Conservation (phyloP, 2,113 vertebrate species). For the Rafetus swinhoei region DNA sequence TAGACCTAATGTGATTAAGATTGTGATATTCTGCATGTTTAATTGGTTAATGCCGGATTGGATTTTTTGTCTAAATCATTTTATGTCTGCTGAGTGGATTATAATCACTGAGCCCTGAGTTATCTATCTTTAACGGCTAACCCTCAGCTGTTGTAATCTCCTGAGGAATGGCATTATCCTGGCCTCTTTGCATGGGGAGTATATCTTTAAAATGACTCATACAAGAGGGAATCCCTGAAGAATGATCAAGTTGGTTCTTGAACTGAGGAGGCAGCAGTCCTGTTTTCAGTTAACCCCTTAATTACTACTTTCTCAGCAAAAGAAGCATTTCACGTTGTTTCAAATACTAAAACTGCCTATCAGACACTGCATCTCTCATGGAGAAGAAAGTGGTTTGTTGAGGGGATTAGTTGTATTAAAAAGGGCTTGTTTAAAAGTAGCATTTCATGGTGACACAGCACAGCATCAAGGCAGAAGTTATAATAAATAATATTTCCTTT, state of each 20-base stretch:
- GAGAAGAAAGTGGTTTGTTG: background rate
- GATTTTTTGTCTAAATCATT: background rate
- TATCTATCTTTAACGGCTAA: slow-evolving; percentile 52
- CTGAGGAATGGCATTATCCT: slow-evolving; percentile 74
- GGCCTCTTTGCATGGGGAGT: slow-evolving; percentile 66
- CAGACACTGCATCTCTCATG: accelerated
- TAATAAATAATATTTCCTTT: background rate
- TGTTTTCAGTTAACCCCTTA: slow-evolving; percentile 66
- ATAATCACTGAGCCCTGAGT: slow-evolving; percentile 4
- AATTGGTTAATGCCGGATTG: background rate
- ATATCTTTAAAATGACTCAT: slow-evolving; percentile 81
- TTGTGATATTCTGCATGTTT: slow-evolving; percentile 33
- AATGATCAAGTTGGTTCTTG: slow-evolving; percentile 77
- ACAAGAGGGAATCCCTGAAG: slow-evolving; percentile 87
- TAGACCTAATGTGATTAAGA: background rate
- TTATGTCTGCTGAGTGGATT: background rate
- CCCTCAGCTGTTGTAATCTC: slow-evolving; percentile 75
- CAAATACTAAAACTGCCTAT: background rate
- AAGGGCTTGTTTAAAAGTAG: background rate
- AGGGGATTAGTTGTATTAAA: background rate
- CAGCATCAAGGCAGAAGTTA: background rate
- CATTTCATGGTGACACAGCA: background rate
- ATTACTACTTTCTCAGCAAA: background rate
- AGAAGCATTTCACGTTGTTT: background rate
- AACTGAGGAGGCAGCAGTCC: slow-evolving; percentile 13